Conservation (phyloP, 2,797 vertebrate species). For the Cottoperca gobio region DNA sequence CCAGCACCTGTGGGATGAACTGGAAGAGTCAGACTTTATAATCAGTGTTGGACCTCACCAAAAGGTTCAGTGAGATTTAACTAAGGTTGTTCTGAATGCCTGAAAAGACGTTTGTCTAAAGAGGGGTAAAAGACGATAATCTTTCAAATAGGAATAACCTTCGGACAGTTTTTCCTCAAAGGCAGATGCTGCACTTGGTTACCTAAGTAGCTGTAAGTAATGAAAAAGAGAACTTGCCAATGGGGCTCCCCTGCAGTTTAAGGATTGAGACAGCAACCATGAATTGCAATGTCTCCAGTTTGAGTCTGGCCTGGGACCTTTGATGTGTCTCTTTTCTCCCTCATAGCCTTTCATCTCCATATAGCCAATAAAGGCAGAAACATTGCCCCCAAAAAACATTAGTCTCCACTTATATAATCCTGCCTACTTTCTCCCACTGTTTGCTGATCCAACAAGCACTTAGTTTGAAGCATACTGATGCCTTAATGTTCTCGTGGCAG, state of each 20-base stretch:
- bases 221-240: neutral
- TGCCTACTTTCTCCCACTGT: neutral
- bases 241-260: neutral
- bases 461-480: neutral
- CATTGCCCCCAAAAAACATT: neutral
- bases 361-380: neutral
- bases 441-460: neutral
- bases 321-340: neutral
- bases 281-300: neutral
- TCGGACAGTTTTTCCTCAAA: neutral
- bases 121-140: neutral
- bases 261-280: neutral
- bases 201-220: neutral
- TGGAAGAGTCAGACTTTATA: neutral
- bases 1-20: neutral
- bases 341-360: neutral
- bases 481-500: neutral
- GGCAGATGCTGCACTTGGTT: neutral
- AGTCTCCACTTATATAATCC: neutral
- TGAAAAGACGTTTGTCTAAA: neutral
- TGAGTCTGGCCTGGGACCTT: neutral
- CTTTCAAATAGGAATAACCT: neutral
- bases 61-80: neutral
- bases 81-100: neutral
- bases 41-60: neutral